phyloP scores from a whole-genome alignment of 2,113 vertebrate species.

The Calyptommatus sinebrachiatus region DNA sequence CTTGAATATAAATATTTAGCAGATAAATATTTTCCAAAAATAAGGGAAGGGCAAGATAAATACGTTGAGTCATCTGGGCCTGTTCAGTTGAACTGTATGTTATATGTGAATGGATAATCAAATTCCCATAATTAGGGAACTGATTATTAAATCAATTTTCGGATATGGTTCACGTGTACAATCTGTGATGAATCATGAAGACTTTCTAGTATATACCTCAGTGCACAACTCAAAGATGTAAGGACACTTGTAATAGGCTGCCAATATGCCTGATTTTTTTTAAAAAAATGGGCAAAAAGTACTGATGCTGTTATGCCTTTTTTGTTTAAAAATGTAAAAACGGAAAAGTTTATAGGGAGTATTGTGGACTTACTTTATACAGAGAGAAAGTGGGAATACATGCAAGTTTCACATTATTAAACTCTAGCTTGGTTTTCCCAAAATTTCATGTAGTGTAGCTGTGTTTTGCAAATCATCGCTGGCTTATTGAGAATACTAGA shows the following conservation, averaged over 20 bases:
- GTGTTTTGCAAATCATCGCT: no score
- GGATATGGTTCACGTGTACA: not conserved
- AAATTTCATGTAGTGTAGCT: no score
- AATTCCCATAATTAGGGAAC: not conserved
- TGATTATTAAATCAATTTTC: not conserved
- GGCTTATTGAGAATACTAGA: no score
- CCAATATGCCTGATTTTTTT: not conserved
- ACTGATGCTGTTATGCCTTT: not conserved
- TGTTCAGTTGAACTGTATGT: not conserved
- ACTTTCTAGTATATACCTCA: not conserved
- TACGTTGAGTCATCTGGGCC: not conserved
- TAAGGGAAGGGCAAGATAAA: no score
- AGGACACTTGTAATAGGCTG: not conserved
- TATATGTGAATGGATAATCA: not conserved
- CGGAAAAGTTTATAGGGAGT: not conserved
- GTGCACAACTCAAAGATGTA: not conserved
- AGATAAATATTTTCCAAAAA: not conserved
- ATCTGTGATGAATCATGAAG: not conserved
- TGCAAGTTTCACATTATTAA: not conserved
- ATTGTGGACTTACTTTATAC: not conserved
- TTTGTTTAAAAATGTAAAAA: constrained; percentile 9
- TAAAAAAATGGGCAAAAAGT: not conserved
- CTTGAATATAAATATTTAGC: not conserved
- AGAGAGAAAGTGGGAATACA: not conserved
- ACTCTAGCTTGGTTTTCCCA: no score